Percentiles rank a stretch among this genome's conserved stretches.
phyloP scores from a whole-genome alignment of 2,888 invertebrate genomes.

The Chymomyza fuscimana region DNA sequence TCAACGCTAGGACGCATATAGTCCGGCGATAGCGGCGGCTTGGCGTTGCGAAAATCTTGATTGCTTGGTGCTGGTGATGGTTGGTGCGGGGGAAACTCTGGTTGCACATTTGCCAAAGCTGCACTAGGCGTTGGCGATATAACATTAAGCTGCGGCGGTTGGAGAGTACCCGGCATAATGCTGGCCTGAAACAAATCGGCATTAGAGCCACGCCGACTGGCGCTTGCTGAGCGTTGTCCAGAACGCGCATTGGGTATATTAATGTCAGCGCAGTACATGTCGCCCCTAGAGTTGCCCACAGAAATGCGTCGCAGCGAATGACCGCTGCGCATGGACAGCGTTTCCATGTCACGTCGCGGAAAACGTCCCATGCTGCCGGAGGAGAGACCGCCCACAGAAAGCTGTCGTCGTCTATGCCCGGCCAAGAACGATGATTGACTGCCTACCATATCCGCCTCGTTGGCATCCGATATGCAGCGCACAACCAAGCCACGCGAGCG shows the following conservation, averaged over 20 bases:
- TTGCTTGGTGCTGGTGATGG: constrained; percentile 52
- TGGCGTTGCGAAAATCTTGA: constrained; percentile 70
- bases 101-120: constrained; percentile 42
- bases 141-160: constrained; percentile 65
- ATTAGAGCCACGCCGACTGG: constrained; percentile 74
- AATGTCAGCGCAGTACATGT: constrained; percentile 78
- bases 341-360: constrained; percentile 67
- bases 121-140: constrained; percentile 75
- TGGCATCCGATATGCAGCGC: constrained; percentile 77
- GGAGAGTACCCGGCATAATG: constrained; percentile 52
- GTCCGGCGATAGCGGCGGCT: constrained; percentile 68
- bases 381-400: constrained; percentile 74
- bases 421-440: constrained; percentile 50
- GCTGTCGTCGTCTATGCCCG: constrained; percentile 65
- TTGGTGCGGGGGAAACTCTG: constrained; percentile 59
- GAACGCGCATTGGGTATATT: constrained; percentile 65
- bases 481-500: constrained; percentile 76
- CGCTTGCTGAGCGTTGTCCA: constrained; percentile 70
- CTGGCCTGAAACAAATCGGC: constrained; percentile 69
- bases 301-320: constrained; percentile 77
- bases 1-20: constrained; percentile 75
- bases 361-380: constrained; percentile 70
- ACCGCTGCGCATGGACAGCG: constrained; percentile 76
- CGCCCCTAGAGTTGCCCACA: constrained; percentile 76
- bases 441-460: constrained; percentile 51